Percentiles rank a stretch among this genome's conserved stretches.
Evolutionary conservation across 2,113 vertebrate species (phyloP).

Genomic region (Oncorhynchus tshawytscha): DNA sequence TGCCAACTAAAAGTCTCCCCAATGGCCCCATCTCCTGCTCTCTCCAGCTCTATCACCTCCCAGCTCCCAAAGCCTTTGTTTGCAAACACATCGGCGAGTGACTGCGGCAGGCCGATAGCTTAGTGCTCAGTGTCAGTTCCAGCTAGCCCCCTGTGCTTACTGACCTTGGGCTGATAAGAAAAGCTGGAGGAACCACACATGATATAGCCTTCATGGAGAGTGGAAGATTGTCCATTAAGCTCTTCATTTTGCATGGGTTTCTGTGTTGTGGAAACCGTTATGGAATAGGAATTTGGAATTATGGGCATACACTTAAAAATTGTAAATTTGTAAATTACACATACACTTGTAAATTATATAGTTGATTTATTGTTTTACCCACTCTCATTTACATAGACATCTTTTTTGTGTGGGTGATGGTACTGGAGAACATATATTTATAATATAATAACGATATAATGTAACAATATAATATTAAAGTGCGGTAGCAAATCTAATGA

Average conservation of each 20-base stretch:
- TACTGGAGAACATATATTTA: neutral
- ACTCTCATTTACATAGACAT: neutral
- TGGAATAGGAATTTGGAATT: neutral
- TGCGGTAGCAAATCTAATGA: neutral
- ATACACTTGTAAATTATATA: neutral
- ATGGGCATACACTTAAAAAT: neutral
- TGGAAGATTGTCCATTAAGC: constrained; percentile 9
- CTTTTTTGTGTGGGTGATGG: neutral
- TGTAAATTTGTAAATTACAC: too few species aligned
- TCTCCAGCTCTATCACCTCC: constrained; percentile 26
- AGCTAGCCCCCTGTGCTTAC: constrained; percentile 19
- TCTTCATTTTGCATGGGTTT: neutral
- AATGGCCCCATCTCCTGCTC: constrained; percentile 30
- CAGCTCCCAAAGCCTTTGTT: constrained; percentile 32
- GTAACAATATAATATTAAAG: neutral
- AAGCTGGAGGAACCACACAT: constrained; percentile 2
- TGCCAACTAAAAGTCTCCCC: constrained; percentile 26
- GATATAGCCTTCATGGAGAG: constrained; percentile 10
- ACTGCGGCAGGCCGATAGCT: constrained; percentile 49
- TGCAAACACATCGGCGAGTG: constrained; percentile 24
- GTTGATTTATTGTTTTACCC: neutral
- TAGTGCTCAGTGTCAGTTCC: neutral
- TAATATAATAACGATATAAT: too few species aligned
- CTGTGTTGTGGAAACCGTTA: constrained; percentile 5
- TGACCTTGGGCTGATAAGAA: constrained; percentile 23